Evolutionary conservation across 2,113 vertebrate species (phyloP).

Genomic region (Eonycteris spelaea): DNA sequence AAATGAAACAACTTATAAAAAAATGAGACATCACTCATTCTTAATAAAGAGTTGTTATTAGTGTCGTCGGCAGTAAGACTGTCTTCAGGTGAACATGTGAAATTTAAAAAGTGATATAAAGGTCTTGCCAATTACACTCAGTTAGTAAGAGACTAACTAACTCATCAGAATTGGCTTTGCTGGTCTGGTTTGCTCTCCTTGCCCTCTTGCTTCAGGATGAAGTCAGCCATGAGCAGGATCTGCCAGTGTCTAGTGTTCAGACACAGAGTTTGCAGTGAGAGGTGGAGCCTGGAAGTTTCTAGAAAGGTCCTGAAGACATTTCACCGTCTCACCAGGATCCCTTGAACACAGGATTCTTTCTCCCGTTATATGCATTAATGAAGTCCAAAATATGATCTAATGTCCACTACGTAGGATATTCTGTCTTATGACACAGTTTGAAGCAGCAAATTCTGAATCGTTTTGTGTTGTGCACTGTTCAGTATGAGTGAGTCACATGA

Average conservation of each 20-base stretch:
- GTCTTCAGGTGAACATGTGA: background rate
- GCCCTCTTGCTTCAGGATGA: background rate
- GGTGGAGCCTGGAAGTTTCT: background rate
- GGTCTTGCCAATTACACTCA: background rate
- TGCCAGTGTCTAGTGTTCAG: background rate
- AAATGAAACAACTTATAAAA: background rate
- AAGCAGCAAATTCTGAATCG: background rate
- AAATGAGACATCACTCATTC: background rate
- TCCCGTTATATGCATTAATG: background rate
- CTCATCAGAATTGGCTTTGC: background rate
- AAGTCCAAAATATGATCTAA: background rate
- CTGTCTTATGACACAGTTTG: background rate
- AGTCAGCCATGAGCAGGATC: background rate
- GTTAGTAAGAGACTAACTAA: background rate
- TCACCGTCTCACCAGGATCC: background rate
- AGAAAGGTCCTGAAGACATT: background rate
- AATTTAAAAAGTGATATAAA: background rate
- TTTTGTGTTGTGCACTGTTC: background rate
- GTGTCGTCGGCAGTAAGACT: background rate
- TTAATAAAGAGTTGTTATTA: background rate
- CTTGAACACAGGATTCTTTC: background rate
- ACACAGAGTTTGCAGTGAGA: background rate
- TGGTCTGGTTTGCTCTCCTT: background rate
- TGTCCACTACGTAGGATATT: background rate
- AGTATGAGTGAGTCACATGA: background rate